A percentile compares a stretch with the other conserved stretches of the same genome.
Conservation (phyloP, 2,888 invertebrate genomes). For the Tachina lurida region DNA sequence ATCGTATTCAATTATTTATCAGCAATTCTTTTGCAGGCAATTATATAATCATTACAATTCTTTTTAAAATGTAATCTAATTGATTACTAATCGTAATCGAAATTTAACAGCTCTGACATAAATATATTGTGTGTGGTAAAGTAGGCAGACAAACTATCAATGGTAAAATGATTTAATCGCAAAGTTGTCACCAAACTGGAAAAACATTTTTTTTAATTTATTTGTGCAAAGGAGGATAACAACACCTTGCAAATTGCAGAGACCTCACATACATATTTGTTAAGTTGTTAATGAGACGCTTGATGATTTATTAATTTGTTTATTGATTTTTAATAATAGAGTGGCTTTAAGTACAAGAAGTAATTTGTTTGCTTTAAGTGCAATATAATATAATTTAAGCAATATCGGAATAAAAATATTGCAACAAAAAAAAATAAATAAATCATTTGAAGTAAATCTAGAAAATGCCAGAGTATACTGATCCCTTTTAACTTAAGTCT, state of each 20-base stretch:
- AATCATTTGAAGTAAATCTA: background rate
- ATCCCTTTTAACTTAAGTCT: background rate
- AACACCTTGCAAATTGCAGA: slow-evolving; percentile 50
- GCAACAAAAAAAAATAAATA: too few species aligned
- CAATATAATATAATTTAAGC: too few species aligned
- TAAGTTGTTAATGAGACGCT: slow-evolving; percentile 47
- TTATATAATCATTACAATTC: too few species aligned
- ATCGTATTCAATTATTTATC: too few species aligned
- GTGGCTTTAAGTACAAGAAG: slow-evolving; percentile 7
- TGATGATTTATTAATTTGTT: slow-evolving; percentile 40
- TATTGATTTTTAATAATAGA: background rate
- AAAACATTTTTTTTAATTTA: slow-evolving; percentile 18
- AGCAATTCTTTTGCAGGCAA: too few species aligned
- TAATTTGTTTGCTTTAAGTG: too few species aligned
- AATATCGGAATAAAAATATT: background rate
- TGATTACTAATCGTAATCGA: too few species aligned
- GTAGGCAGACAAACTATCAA: background rate
- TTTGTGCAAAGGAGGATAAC: slow-evolving; percentile 28
- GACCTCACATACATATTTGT: slow-evolving; percentile 45
- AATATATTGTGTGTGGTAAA: background rate
- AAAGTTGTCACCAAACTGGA: slow-evolving; percentile 52
- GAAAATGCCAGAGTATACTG: background rate
- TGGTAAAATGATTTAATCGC: slow-evolving; percentile 41
- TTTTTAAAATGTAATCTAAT: too few species aligned
- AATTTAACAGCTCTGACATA: too few species aligned